These are phyloP conservation scores for Trigoniulus corallinus DNA, from an alignment of 1,140 invertebrate species.

Conservation along the genomic window DNA sequence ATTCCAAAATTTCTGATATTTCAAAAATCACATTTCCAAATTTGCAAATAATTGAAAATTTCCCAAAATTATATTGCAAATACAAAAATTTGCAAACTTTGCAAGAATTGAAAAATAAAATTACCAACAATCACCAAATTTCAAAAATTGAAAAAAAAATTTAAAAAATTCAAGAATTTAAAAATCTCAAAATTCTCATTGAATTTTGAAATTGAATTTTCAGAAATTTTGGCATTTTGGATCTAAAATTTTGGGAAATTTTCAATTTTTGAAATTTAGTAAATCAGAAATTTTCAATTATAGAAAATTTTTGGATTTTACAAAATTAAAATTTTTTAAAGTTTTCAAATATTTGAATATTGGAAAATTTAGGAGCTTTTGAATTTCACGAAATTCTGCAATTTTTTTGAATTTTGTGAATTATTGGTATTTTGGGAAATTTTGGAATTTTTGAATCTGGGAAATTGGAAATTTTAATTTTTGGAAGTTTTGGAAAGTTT, in stretches of 20 bases:
- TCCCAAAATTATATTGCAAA: neutral
- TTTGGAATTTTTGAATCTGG: too few species aligned
- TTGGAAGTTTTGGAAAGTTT: too few species aligned
- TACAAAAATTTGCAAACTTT: neutral
- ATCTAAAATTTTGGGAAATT: neutral
- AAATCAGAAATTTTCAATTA: neutral
- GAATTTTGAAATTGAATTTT: neutral
- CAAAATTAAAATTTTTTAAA: neutral
- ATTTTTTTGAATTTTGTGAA: too few species aligned
- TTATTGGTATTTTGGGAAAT: too few species aligned
- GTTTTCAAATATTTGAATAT: neutral
- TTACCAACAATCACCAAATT: neutral
- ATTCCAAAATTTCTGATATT: too few species aligned
- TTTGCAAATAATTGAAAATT: neutral
- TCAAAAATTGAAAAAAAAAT: neutral
- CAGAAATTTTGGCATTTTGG: neutral
- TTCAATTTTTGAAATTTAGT: neutral
- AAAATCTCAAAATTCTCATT: neutral
- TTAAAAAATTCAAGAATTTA: neutral
- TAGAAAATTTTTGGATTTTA: neutral
- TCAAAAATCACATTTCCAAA: neutral
- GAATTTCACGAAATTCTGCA: too few species aligned
- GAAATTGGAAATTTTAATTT: too few species aligned
- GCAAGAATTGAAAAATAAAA: neutral
- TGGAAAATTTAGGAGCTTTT: too few species aligned